Conservation (phyloP, 2,797 vertebrate species). For the Megalops cyprinoides region DNA sequence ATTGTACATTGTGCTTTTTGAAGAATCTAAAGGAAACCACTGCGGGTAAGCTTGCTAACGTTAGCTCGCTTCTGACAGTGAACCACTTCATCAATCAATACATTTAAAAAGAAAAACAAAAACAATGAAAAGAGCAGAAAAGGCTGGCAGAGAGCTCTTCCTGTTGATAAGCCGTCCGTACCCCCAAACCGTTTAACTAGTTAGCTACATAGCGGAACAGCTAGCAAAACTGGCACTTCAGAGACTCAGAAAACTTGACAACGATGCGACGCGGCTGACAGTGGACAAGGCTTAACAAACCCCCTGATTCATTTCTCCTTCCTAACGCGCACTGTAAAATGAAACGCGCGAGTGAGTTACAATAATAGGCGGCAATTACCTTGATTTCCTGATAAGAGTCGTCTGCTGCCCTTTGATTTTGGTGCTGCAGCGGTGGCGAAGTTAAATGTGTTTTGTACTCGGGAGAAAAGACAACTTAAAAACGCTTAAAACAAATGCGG, state of each 20-base stretch:
- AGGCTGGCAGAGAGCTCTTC: background rate
- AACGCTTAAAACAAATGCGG: conserved; percentile 13
- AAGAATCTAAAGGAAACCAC: no score
- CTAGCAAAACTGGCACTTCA: background rate
- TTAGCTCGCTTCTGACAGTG: background rate
- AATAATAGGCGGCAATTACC: conserved; percentile 15
- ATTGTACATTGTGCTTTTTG: background rate
- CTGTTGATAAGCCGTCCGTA: background rate
- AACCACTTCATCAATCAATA: background rate
- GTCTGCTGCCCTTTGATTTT: conserved; percentile 1
- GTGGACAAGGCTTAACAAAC: background rate
- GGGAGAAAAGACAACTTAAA: background rate
- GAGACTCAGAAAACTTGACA: background rate
- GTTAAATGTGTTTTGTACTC: background rate
- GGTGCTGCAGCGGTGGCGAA: background rate
- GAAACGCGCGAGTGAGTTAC: background rate
- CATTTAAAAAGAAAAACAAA: background rate
- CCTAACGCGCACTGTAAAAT: background rate
- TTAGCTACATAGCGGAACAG: no score
- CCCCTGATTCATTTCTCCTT: background rate
- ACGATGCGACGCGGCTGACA: background rate
- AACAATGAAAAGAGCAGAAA: background rate
- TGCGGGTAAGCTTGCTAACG: no score
- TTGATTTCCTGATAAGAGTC: conserved; percentile 13
- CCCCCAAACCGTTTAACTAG: no score